Conservation (phyloP, 2,113 vertebrate species). For the Clarias batrachus region DNA sequence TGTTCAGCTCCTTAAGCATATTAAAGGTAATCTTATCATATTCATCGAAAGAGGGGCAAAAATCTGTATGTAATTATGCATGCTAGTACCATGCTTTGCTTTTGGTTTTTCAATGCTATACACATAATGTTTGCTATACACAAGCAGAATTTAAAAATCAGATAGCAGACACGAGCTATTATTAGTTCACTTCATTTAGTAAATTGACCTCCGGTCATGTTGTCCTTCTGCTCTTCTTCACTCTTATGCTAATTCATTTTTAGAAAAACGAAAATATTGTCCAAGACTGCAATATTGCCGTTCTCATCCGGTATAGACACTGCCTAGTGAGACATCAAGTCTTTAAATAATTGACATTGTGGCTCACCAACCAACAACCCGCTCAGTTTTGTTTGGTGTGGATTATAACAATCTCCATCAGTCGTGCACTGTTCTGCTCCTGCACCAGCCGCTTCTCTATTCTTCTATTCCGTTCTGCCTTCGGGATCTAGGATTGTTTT, state of each 20-base stretch:
- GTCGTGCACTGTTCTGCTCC: slow-evolving; percentile 4
- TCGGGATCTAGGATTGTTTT: background rate
- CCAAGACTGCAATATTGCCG: background rate
- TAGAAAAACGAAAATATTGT: background rate
- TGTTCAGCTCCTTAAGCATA: background rate
- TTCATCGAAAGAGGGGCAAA: background rate
- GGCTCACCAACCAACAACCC: background rate
- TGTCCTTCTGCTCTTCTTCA: slow-evolving; percentile 1
- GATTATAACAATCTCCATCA: slow-evolving; percentile 23
- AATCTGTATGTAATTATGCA: background rate
- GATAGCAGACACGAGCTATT: background rate
- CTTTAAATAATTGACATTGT: slow-evolving; percentile 26
- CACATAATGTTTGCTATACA: background rate
- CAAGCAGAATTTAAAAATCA: background rate
- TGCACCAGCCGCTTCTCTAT: background rate
- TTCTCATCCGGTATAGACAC: slow-evolving; percentile 18
- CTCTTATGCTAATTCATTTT: background rate
- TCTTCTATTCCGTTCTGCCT: background rate
- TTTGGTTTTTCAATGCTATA: background rate
- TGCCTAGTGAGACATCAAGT: slow-evolving; percentile 6
- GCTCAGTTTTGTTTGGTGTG: background rate
- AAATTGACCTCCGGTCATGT: background rate
- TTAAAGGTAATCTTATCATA: background rate
- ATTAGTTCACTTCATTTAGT: background rate
- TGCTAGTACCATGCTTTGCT: background rate